Percentiles rank a stretch among this genome's conserved stretches.
phyloP scores from a whole-genome alignment of 2,888 invertebrate genomes.

The Cheilosia urbana region DNA sequence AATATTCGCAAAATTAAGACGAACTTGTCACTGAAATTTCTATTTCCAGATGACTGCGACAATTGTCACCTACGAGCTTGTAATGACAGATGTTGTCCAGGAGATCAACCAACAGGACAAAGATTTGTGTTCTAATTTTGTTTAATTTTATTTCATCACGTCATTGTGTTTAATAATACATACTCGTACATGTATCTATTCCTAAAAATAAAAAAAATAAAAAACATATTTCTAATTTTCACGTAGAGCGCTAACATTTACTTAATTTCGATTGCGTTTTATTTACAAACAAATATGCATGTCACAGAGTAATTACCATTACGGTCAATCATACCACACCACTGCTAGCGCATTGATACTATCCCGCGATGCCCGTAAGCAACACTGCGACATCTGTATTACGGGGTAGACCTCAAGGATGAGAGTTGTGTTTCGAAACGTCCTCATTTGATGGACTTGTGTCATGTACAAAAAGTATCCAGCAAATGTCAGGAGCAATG shows the following conservation, averaged over 20 bases:
- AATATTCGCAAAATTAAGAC: constrained; percentile 66
- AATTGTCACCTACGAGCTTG: constrained; percentile 88
- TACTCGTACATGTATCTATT: too few species aligned
- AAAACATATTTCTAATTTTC: neutral
- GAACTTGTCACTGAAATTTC: too few species aligned
- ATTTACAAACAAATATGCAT: constrained; percentile 37
- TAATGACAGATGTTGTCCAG: constrained; percentile 85
- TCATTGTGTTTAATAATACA: neutral
- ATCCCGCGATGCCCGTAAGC: neutral
- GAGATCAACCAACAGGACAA: constrained; percentile 79
- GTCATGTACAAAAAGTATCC: constrained; percentile 16
- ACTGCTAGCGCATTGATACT: neutral
- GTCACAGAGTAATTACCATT: constrained; percentile 42
- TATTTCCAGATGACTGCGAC: constrained; percentile 86
- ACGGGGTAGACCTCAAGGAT: neutral
- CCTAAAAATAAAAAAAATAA: neutral
- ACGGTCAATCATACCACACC: constrained; percentile 27
- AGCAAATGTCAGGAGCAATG: neutral
- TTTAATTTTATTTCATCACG: constrained; percentile 3
- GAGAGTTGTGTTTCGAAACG: constrained; percentile 1
- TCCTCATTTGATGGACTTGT: neutral
- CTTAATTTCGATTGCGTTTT: constrained; percentile 4
- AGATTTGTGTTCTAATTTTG: constrained; percentile 77
- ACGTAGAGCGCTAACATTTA: neutral
- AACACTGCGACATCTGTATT: neutral